Conservation (phyloP, 2,888 invertebrate species). For the Drosophila flavopinicola region DNA sequence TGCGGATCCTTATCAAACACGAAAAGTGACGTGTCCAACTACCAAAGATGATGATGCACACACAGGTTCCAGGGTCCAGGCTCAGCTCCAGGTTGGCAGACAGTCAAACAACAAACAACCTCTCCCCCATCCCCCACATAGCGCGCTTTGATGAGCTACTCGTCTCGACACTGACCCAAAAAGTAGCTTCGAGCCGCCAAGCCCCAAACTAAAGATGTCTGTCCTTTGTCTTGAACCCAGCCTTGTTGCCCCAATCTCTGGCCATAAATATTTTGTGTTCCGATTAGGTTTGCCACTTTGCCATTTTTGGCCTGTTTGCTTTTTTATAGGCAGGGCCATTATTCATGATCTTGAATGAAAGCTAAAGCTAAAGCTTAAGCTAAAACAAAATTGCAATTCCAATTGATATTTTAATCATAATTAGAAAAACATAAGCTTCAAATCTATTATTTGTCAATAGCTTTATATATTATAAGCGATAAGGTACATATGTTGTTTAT, state of each 20-base stretch:
- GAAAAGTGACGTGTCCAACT: constrained; percentile 75
- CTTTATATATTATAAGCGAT: too few species aligned
- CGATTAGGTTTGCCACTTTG: constrained; percentile 31
- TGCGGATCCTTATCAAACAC: constrained; percentile 77
- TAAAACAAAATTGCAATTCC: accelerated
- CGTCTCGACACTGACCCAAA: constrained; percentile 64
- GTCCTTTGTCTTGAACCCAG: constrained; percentile 32
- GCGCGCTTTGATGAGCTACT: constrained; percentile 23
- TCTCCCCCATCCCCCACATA: not conserved
- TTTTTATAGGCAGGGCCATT: constrained; percentile 20
- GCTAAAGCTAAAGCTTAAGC: not conserved
- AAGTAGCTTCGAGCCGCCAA: constrained; percentile 37
- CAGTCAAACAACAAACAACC: constrained; percentile 11
- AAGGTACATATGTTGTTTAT: too few species aligned
- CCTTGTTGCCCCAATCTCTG: constrained; percentile 43
- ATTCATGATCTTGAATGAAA: constrained; percentile 10
- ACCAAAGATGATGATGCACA: constrained; percentile 69
- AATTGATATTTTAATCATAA: not conserved
- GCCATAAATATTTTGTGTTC: constrained; percentile 50
- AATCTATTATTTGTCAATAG: too few species aligned
- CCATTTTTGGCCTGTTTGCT: constrained; percentile 11
- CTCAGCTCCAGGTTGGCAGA: constrained; percentile 4
- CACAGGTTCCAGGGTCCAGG: constrained; percentile 16
- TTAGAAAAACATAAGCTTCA: too few species aligned
- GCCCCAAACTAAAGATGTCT: constrained; percentile 35